Base-by-base conservation (phyloP, 2,888 invertebrate species). In the Unio pictorum region DNA sequence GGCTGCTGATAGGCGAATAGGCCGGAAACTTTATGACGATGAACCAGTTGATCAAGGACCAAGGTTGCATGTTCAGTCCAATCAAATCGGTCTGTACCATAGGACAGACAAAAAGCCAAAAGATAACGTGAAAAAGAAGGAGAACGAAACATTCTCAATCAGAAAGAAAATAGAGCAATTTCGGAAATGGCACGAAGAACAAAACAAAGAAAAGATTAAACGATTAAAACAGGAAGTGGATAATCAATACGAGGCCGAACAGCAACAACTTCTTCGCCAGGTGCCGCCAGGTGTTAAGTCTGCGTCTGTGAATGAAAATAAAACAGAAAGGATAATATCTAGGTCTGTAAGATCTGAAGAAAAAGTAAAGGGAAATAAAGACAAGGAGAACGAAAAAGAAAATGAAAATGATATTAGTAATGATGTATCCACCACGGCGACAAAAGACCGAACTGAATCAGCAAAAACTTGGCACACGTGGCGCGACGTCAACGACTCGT, bases 91-190 rank as follows among this genome's bases (percentile, higher is more conserved):
- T 57, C 63, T 81, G 26, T 72, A 78, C n/a, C 75, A 78, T 61
- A 67, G 81, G 34, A 68, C 75, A 1, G 81, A 81, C n/a, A 67
- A 75, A 65, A 70, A 76, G 5, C 72, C 75, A 56, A 66, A 73
- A 57, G 75, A 80, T n/a, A 67, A 45, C 5, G 57, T 70, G 11
- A 64, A 73, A 26, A 72, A 68, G 3, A 70, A 76, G 61, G 74
- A 62, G 11, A 81, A 84, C 45, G 85, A 85, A 68, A 81, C 82
- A 23, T 84, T 85, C 66, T 85, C 86, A 28, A 83, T 87, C 54
- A 71, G 86, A 23, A 81, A 85, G 68, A 85, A 85, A 75, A 85
- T 87, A 57, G 87, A 87, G 67, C 85, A 86, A 74, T 87, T 84
- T 70, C 73, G 83, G 58, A 79, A 79, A 55, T 86, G 86, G 85